Conservation (phyloP, 2,113 vertebrate species). For the Serilophus lunatus region DNA sequence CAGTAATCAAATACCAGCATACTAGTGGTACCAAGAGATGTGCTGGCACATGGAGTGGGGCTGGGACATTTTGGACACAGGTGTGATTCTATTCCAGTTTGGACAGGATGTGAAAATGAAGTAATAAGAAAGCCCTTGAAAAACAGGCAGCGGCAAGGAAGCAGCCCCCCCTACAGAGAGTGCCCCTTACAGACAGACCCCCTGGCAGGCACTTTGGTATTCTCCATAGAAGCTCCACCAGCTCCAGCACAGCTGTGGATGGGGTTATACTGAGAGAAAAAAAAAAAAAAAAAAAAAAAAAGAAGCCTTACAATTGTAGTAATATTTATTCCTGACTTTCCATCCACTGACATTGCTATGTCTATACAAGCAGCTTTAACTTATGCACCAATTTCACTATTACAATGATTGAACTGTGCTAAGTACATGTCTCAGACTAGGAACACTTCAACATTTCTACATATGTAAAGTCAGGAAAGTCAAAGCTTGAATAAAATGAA, state of each 20-base stretch:
- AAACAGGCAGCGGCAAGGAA: neutral
- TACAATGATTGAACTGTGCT: neutral
- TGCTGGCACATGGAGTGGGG: fast-evolving
- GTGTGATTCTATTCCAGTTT: fast-evolving
- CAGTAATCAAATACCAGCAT: neutral
- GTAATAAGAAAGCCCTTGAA: neutral
- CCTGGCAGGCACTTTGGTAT: neutral
- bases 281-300: neutral
- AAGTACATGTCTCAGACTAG: neutral
- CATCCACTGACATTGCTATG: neutral
- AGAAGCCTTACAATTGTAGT: neutral
- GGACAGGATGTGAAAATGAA: neutral
- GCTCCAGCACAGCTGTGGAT: neutral
- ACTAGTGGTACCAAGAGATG: neutral
- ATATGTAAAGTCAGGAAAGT: neutral
- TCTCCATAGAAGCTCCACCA: neutral
- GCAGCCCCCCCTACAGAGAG: neutral
- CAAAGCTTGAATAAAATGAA: neutral
- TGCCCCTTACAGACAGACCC: neutral
- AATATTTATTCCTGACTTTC: neutral
- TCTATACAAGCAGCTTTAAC: neutral
- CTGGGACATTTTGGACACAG: neutral
- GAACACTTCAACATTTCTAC: neutral
- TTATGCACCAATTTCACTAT: neutral
- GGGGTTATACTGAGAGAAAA: neutral